Evolutionary conservation across 2,888 invertebrate species (phyloP).

Genomic region (Laothoe populi): DNA sequence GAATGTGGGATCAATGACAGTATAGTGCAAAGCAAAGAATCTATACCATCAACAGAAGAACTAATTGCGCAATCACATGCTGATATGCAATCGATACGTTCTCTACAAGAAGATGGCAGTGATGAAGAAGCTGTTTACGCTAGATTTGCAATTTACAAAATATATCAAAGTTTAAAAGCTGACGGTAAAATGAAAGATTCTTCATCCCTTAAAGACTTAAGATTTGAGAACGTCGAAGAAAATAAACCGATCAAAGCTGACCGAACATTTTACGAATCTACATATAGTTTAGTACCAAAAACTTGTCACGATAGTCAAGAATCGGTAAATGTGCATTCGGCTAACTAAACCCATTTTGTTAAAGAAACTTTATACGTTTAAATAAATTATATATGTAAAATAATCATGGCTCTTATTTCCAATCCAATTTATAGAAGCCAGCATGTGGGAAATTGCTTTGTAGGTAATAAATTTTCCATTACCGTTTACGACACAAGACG

Average conservation of each 20-base stretch:
- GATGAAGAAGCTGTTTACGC: conserved; percentile 61
- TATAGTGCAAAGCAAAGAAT: conserved; percentile 51
- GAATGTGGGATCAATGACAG: conserved; percentile 56
- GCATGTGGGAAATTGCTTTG: background rate
- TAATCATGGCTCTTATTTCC: conserved; percentile 23
- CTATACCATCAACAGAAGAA: conserved; percentile 49
- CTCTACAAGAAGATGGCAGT: conserved; percentile 48
- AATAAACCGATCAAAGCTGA: conserved; percentile 42
- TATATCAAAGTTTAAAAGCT: conserved; percentile 62
- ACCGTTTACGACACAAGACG: background rate
- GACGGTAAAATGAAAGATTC: conserved; percentile 65
- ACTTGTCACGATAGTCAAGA: conserved; percentile 53
- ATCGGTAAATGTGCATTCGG: conserved; percentile 55
- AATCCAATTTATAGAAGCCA: background rate
- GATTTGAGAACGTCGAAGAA: conserved; percentile 43
- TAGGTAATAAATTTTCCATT: conserved; percentile 18
- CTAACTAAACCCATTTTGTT: conserved; percentile 31
- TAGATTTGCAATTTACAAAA: conserved; percentile 70
- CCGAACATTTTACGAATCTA: conserved; percentile 48
- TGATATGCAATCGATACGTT: conserved; percentile 48
- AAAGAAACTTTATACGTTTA: background rate
- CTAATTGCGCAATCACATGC: conserved; percentile 61
- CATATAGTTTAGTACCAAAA: conserved; percentile 66
- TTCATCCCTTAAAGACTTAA: conserved; percentile 68
- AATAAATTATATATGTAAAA: conserved; percentile 8